Evolutionary conservation across 1,140 invertebrate species (phyloP).

Genomic region (Drosophila albomicans): DNA sequence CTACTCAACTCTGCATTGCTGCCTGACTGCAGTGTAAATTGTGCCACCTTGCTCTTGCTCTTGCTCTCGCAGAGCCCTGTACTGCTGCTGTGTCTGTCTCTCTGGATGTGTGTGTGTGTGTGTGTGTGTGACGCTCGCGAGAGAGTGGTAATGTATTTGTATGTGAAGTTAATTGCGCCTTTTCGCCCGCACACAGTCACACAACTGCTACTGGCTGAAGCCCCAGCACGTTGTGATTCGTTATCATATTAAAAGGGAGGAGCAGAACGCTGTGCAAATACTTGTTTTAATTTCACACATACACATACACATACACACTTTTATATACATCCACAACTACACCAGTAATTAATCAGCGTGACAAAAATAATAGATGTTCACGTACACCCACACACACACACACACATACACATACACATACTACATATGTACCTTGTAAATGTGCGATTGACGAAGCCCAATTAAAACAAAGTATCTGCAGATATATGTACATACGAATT

Average conservation of each 20-base stretch:
- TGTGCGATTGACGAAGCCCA: constrained; percentile 25
- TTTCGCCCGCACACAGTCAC: constrained; percentile 34
- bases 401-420: not conserved
- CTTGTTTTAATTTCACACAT: constrained; percentile 50
- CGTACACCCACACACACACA: not conserved
- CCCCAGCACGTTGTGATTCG: constrained; percentile 58
- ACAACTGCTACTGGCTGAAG: constrained; percentile 13
- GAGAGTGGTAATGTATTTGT: constrained; percentile 49
- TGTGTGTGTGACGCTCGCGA: constrained; percentile 20
- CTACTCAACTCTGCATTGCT: constrained; percentile 8
- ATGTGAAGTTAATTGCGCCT: constrained; percentile 67
- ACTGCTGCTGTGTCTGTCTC: constrained; percentile 17
- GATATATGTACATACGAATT: no score
- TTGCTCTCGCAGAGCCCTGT: constrained; percentile 5
- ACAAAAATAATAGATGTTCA: not conserved
- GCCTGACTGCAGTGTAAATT: constrained; percentile 10
- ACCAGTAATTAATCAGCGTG: constrained; percentile 5
- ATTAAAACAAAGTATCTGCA: constrained; percentile 50
- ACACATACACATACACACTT: not conserved
- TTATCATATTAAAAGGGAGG: constrained; percentile 55
- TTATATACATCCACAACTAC: not conserved
- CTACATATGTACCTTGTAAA: not conserved
- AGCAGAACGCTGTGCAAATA: constrained; percentile 29
- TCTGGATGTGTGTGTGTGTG: constrained; percentile 10
- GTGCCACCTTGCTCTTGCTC: constrained; percentile 32